phyloP scores from a whole-genome alignment of 1,140 invertebrate genomes.

The Leptinotarsa texana region DNA sequence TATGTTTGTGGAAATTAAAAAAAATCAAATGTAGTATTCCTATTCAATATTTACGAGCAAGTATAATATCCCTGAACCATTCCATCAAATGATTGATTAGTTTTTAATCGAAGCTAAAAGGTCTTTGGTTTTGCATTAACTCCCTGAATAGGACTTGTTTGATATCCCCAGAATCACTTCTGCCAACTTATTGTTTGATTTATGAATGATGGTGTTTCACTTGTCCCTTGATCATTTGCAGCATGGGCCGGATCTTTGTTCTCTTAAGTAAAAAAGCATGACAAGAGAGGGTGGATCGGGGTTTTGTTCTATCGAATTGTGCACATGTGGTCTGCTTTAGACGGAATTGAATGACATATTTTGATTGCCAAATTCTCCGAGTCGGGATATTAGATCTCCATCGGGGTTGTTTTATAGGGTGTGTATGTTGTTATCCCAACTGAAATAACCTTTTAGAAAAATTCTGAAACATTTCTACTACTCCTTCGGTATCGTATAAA shows the following conservation, averaged over 20 bases:
- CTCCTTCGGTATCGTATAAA: too few relatives aligned
- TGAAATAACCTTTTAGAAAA: too few relatives aligned
- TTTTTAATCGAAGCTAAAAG: conserved; percentile 22
- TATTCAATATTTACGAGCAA: too few relatives aligned
- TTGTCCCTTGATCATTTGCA: conserved; percentile 40
- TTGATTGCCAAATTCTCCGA: conserved; percentile 23
- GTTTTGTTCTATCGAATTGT: conserved; percentile 22
- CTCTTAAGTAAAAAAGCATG: conserved; percentile 26
- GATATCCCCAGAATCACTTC: conserved; percentile 26
- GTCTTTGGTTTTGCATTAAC: conserved; percentile 13
- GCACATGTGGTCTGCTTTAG: conserved; percentile 27
- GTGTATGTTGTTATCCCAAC: too few relatives aligned
- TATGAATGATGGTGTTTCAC: conserved; percentile 33
- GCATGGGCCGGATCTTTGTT: conserved; percentile 36
- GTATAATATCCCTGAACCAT: neutral
- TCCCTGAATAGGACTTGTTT: conserved; percentile 9
- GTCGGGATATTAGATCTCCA: neutral
- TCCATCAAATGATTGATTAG: conserved; percentile 19
- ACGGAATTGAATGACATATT: conserved; percentile 23
- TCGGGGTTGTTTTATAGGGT: neutral
- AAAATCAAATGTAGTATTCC: too few relatives aligned
- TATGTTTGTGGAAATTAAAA: too few relatives aligned
- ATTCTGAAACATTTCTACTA: too few relatives aligned
- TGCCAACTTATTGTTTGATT: conserved; percentile 31
- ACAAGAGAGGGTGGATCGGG: conserved; percentile 8